A percentile compares a stretch with the other conserved stretches of the same genome.
Evolutionary conservation across 2,888 invertebrate genomes (phyloP).

Genomic region (Helleia helle): DNA sequence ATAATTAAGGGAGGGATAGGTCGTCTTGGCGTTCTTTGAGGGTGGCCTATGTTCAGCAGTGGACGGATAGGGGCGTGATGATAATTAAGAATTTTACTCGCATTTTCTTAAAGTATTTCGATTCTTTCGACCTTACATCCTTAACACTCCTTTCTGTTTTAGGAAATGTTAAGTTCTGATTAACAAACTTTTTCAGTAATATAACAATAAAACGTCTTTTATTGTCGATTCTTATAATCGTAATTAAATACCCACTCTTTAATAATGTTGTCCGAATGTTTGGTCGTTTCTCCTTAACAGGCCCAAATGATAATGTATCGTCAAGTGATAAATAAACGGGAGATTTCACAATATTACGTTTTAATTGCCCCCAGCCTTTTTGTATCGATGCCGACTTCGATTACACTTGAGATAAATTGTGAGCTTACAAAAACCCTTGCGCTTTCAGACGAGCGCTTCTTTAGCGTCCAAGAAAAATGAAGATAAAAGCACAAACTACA

Average conservation of each 20-base stretch:
- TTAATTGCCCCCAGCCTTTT: conserved; percentile 15
- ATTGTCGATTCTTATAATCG: not conserved
- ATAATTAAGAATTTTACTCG: no score
- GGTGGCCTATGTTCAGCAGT: no score
- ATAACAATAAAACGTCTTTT: not conserved
- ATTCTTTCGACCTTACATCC: no score
- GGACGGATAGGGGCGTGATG: no score
- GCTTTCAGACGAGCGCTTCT: not conserved
- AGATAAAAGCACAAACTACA: no score
- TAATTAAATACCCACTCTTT: not conserved
- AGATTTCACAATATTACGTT: conserved; percentile 13
- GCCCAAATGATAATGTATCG: not conserved
- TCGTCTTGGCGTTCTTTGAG: no score
- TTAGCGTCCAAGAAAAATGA: no score
- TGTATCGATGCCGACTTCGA: conserved; percentile 13
- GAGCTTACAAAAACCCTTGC: conserved; percentile 5
- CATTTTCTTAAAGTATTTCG: no score
- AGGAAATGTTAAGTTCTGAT: not conserved
- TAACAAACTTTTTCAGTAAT: not conserved
- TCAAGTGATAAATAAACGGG: conserved; percentile 1
- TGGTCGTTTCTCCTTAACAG: not conserved
- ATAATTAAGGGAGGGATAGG: no score
- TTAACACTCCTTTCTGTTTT: not conserved
- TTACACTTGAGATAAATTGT: conserved; percentile 12
- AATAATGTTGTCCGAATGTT: not conserved